Evolutionary conservation across 2,797 vertebrate genomes (phyloP).

Genomic region (Enteromius unitaeniatus): DNA sequence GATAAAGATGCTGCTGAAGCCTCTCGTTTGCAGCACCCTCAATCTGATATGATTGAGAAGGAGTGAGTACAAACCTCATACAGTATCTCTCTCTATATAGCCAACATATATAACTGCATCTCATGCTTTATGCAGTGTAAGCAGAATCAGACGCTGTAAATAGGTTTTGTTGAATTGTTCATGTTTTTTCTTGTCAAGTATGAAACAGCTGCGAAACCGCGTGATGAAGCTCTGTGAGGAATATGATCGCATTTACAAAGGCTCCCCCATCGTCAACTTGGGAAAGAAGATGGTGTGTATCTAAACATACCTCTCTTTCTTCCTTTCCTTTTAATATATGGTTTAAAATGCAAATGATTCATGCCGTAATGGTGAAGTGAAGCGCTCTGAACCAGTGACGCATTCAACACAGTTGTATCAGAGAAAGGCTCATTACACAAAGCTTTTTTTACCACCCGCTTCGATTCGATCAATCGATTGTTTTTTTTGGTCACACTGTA

Average conservation of each 20-base stretch:
- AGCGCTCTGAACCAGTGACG: too few species aligned
- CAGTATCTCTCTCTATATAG: slow-evolving; percentile 43
- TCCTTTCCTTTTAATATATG: neutral
- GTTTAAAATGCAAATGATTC: slow-evolving; percentile 6
- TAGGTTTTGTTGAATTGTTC: neutral
- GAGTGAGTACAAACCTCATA: slow-evolving; percentile 80
- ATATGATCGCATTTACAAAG: slow-evolving; percentile 87
- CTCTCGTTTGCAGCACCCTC: slow-evolving; percentile 88
- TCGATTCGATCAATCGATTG: too few species aligned
- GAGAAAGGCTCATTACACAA: neutral
- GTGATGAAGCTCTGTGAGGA: slow-evolving; percentile 84
- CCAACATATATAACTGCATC: neutral
- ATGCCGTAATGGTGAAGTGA: neutral
- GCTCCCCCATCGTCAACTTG: slow-evolving; percentile 86
- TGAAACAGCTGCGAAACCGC: slow-evolving; percentile 89
- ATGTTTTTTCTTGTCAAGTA: slow-evolving; percentile 65
- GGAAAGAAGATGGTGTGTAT: slow-evolving; percentile 85
- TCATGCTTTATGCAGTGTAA: neutral
- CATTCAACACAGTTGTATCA: neutral
- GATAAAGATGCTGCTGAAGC: slow-evolving; percentile 83
- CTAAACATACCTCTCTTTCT: neutral
- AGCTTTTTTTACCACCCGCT: neutral
- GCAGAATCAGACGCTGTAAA: neutral
- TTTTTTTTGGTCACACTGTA: too few species aligned
- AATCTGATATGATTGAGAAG: slow-evolving; percentile 94